phyloP scores from a whole-genome alignment of 2,888 invertebrate species.

The Icerya purchasi region DNA sequence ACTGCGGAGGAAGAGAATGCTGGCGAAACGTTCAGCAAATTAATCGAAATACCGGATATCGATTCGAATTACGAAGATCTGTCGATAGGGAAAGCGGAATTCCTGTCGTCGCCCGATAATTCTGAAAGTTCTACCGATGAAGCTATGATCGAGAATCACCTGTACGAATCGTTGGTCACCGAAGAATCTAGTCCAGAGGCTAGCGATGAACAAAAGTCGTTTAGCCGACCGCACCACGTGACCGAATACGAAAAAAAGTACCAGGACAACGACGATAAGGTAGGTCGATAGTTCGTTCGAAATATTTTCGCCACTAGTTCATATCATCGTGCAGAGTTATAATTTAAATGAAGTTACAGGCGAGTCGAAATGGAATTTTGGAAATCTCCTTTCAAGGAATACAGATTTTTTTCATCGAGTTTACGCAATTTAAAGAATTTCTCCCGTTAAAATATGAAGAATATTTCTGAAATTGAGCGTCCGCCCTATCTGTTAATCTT shows the following conservation, averaged over 20 bases:
- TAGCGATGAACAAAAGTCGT: no score
- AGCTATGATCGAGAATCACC: constrained; percentile 14
- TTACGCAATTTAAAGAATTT: no score
- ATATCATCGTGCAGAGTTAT: background rate
- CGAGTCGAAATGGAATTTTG: no score
- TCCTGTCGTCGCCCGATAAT: background rate
- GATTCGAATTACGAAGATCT: constrained; percentile 13
- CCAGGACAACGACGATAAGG: no score
- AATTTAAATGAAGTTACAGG: no score
- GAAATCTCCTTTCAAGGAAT: no score
- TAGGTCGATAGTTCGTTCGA: background rate
- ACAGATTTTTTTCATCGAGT: no score
- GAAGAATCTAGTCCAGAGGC: constrained; percentile 16
- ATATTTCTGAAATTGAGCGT: no score
- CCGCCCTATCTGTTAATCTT: no score
- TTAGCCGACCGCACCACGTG: no score
- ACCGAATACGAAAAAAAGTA: no score
- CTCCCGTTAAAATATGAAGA: no score
- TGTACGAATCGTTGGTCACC: constrained; percentile 16
- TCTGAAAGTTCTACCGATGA: constrained; percentile 12
- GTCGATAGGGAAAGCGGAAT: background rate
- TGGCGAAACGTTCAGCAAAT: background rate
- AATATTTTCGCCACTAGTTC: background rate
- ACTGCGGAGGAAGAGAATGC: background rate
- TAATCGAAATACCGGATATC: background rate